A percentile compares a stretch with the other conserved stretches of the same genome.
phyloP scores from a whole-genome alignment of 2,113 vertebrate species.

The Anarrhichthys ocellatus region DNA sequence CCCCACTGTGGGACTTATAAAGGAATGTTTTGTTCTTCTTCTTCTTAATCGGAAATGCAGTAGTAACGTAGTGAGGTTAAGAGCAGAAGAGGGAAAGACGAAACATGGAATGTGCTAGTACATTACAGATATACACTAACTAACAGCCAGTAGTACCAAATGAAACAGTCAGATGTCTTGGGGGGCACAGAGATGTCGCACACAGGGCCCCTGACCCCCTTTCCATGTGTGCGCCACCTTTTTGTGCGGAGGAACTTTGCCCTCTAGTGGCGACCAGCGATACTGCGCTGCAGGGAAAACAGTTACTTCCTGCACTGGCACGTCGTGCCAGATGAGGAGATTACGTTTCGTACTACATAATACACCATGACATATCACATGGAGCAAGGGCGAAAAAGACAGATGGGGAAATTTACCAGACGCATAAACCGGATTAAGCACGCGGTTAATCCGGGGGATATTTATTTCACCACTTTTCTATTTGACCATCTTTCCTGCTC shows the following conservation, averaged over 20 bases:
- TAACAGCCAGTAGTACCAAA: not conserved
- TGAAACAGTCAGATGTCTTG: not conserved
- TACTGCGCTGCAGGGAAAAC: not conserved
- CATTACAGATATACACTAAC: not conserved
- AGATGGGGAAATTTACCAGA: not conserved
- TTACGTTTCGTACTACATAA: conserved; percentile 3
- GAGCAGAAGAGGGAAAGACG: not conserved
- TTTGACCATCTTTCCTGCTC: conserved; percentile 21
- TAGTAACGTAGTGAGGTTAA: not conserved
- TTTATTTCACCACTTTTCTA: not conserved
- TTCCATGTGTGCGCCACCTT: not conserved
- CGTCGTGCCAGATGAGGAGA: conserved; percentile 52
- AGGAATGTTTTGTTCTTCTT: not conserved
- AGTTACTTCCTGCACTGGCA: conserved; percentile 16
- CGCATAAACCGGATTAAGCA: not conserved
- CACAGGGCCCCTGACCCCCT: too few species aligned
- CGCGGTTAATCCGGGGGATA: not conserved
- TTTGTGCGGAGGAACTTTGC: conserved; percentile 24
- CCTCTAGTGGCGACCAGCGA: conserved; percentile 23
- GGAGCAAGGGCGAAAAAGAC: not conserved
- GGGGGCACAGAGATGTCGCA: not conserved
- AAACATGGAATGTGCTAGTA: not conserved
- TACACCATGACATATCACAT: not conserved
- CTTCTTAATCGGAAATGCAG: not conserved
- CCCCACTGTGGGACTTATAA: too few species aligned